phyloP scores from a whole-genome alignment of 2,113 vertebrate genomes.

The Pseudorectes ferrugineus region DNA sequence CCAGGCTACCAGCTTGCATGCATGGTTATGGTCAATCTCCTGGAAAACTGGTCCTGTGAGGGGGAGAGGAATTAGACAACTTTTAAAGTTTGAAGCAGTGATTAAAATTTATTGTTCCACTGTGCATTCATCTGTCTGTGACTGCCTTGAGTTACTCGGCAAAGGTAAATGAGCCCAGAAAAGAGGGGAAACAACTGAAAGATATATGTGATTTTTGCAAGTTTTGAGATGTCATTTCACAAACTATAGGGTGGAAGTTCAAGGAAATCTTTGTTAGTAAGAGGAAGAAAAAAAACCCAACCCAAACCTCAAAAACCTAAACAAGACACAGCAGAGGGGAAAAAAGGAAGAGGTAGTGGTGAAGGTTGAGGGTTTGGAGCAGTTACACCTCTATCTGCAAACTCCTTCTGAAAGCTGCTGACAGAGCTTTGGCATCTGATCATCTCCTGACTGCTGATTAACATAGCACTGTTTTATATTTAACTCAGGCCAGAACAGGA shows the following conservation, averaged over 20 bases:
- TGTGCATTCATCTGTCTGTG: neutral
- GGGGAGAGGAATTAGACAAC: neutral
- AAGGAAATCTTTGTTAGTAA: neutral
- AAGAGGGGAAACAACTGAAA: neutral
- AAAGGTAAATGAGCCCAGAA: neutral
- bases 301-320: neutral
- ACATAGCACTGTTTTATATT: slow-evolving; percentile 79
- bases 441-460: slow-evolving; percentile 73
- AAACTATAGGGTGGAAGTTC: neutral
- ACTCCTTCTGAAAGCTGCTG: slow-evolving; percentile 65
- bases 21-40: neutral
- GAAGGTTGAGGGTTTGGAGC: slow-evolving; percentile 52
- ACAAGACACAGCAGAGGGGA: neutral
- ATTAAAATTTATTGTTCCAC: neutral
- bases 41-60: neutral
- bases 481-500: slow-evolving; percentile 73
- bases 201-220: neutral
- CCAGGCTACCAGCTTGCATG: neutral
- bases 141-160: neutral
- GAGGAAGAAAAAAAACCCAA: neutral
- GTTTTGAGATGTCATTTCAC: neutral
- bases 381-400: slow-evolving; percentile 49
- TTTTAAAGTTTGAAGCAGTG: neutral
- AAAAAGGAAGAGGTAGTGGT: slow-evolving; percentile 9
- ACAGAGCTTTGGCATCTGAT: slow-evolving; percentile 65